Conservation (phyloP, 2,113 vertebrate genomes). For the Myodes glareolus region DNA sequence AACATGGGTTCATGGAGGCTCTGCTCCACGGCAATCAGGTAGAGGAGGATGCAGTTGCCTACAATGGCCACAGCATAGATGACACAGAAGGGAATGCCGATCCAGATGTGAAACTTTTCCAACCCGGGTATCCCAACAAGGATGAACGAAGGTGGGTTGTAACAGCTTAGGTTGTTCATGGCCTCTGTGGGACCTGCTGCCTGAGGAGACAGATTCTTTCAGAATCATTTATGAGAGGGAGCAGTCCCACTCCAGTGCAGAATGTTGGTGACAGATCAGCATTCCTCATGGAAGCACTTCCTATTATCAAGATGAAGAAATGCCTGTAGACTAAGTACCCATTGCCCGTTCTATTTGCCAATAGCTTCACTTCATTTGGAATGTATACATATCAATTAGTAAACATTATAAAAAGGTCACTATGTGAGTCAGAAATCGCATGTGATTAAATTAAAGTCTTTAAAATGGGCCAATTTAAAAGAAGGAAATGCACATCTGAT, state of each 20-base stretch:
- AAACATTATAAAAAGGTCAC: not conserved
- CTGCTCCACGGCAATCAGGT: constrained; percentile 57
- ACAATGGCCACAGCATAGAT: constrained; percentile 43
- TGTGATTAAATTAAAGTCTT: not conserved
- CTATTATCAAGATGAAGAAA: not conserved
- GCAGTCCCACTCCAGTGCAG: not conserved
- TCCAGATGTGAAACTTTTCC: constrained; percentile 64
- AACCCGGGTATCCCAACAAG: constrained; percentile 76
- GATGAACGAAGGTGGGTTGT: constrained; percentile 62
- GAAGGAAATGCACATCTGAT: not conserved
- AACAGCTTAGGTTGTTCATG: constrained; percentile 70
- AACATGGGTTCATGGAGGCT: constrained; percentile 78
- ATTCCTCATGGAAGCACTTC: too few relatives aligned
- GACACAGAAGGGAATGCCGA: constrained; percentile 75
- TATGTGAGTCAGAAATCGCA: not conserved
- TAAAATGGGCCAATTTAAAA: not conserved
- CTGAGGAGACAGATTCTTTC: constrained; percentile 2
- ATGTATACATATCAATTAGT: not conserved
- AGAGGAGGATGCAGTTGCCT: constrained; percentile 76
- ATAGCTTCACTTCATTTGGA: not conserved
- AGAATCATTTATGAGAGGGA: not conserved
- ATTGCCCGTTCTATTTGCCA: not conserved
- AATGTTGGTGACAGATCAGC: not conserved
- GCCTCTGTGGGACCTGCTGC: not conserved
- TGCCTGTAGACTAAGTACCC: not conserved